phyloP scores from a whole-genome alignment of 2,797 vertebrate species.

The Toxotes lorentzi region DNA sequence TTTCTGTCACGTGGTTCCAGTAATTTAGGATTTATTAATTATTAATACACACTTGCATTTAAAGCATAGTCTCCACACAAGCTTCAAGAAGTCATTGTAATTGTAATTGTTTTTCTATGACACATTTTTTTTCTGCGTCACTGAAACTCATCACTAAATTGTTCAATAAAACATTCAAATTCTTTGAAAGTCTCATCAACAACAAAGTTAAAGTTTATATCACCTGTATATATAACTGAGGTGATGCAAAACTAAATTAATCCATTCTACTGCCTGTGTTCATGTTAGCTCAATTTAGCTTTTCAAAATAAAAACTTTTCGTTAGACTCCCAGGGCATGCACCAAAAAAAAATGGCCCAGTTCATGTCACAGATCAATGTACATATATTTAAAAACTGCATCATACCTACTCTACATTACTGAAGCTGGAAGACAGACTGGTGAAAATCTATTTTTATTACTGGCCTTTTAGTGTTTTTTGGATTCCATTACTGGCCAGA shows the following conservation, averaged over 20 bases:
- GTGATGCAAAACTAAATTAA: neutral
- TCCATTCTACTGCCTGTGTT: neutral
- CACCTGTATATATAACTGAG: neutral
- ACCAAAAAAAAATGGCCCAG: neutral
- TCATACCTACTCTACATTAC: neutral
- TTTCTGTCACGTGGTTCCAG: constrained; percentile 8
- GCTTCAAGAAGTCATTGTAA: no score
- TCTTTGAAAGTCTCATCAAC: neutral
- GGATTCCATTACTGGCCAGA: neutral
- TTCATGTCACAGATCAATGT: neutral
- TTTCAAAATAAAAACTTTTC: neutral
- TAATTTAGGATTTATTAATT: neutral
- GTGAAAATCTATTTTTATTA: neutral
- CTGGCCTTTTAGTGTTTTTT: neutral
- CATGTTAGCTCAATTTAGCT: neutral
- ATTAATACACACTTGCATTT: constrained; percentile 2
- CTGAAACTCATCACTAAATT: neutral
- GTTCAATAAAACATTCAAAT: neutral
- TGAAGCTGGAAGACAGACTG: neutral
- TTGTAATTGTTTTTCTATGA: neutral
- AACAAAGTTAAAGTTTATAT: neutral
- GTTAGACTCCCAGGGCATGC: neutral
- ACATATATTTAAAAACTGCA: neutral
- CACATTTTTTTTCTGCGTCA: neutral
- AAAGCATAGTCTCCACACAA: constrained; percentile 8